phyloP scores from a whole-genome alignment of 2,113 vertebrate species.

The Tachycineta bicolor region DNA sequence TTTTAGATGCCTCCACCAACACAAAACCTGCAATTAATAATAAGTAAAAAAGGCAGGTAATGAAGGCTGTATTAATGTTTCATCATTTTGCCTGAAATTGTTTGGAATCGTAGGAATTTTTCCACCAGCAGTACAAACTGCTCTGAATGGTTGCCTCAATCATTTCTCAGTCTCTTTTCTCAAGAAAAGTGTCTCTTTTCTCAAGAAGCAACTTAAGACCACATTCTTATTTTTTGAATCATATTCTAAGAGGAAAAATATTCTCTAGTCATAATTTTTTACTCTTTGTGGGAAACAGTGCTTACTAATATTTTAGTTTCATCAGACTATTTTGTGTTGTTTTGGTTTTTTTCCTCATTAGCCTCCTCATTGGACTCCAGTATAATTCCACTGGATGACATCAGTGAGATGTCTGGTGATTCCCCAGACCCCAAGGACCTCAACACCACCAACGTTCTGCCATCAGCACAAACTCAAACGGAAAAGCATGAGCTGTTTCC shows the following conservation, averaged over 20 bases:
- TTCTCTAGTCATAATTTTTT: neutral
- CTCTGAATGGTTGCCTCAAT: neutral
- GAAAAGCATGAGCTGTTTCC: conserved; percentile 58
- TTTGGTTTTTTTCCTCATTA: neutral
- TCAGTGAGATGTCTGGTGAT: conserved; percentile 83
- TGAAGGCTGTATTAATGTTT: neutral
- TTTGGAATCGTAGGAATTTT: neutral
- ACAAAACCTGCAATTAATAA: neutral
- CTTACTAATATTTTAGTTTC: conserved; percentile 29
- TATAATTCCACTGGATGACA: conserved; percentile 64
- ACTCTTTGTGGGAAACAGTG: neutral
- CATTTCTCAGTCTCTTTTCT: neutral
- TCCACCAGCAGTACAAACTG: too few relatives aligned
- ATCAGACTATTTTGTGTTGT: neutral
- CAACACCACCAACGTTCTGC: neutral
- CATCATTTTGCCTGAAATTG: neutral
- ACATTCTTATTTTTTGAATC: neutral
- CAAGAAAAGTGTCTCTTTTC: neutral
- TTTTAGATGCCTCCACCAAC: neutral
- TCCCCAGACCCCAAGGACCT: conserved; percentile 80
- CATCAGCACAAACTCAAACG: conserved; percentile 24
- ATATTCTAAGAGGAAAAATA: neutral
- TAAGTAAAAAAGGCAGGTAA: neutral
- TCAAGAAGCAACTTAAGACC: neutral
- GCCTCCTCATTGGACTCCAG: conserved; percentile 24